A percentile compares a stretch with the other conserved stretches of the same genome.
phyloP scores from a whole-genome alignment of 1,140 invertebrate genomes.

The Bombus sibiricus region DNA sequence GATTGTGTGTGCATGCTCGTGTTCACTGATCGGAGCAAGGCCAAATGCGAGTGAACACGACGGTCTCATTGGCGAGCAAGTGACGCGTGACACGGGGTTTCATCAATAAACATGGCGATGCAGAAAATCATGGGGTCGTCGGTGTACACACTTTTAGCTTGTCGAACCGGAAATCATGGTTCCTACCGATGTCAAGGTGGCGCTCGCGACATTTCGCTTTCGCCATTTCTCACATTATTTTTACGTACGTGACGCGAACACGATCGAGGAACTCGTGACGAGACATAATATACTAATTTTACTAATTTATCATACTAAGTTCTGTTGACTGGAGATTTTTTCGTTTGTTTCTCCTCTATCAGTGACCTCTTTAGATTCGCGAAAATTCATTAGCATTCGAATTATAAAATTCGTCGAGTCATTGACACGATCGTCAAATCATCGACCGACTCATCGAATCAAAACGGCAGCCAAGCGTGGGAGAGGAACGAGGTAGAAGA shows the following conservation, averaged over 20 bases:
- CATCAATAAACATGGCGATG: slow-evolving; percentile 22
- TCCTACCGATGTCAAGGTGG: not conserved
- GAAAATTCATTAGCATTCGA: no score
- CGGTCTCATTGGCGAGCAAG: slow-evolving; percentile 35
- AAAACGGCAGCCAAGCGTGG: not conserved
- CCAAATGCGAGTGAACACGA: not conserved
- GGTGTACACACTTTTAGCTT: not conserved
- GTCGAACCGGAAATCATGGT: slow-evolving; percentile 61
- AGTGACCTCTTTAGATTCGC: not conserved
- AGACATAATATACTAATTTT: no score
- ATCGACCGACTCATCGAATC: not conserved
- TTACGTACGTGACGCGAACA: no score
- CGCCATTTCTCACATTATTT: slow-evolving; percentile 40
- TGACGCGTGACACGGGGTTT: slow-evolving; percentile 58
- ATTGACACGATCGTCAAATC: not conserved
- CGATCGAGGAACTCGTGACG: no score
- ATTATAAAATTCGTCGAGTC: not conserved
- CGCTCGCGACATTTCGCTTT: slow-evolving; percentile 61
- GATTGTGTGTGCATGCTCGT: no score
- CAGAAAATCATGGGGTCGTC: slow-evolving; percentile 46
- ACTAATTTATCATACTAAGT: no score
- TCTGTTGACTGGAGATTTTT: not conserved
- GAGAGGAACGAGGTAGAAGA: no score
- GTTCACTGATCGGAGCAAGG: not conserved
- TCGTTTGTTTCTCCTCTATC: not conserved